A percentile compares a stretch with the other conserved stretches of the same genome.
These are phyloP conservation scores for Cyanoramphus novaezelandiae DNA, from an alignment of 2,113 vertebrate species.

Conservation along the genomic window DNA sequence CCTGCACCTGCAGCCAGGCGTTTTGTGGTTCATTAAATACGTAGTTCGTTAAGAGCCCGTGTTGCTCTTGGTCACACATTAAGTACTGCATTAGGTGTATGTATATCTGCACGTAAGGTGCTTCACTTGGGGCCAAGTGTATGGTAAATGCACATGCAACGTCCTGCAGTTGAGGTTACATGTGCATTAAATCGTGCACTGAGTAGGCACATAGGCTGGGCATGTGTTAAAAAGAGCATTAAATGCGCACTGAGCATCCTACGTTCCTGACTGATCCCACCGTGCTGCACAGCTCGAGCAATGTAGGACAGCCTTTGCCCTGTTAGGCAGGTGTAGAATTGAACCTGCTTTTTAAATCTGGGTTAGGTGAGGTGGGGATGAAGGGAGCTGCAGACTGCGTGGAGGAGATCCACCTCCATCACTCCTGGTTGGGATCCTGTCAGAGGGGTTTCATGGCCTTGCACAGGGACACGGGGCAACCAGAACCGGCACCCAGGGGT, in stretches of 20 bases:
- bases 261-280: too few relatives aligned
- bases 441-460: neutral
- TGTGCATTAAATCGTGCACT: fast-evolving
- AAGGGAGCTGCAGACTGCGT: neutral
- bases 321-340: neutral
- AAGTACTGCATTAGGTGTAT: fast-evolving
- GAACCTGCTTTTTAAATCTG: neutral
- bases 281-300: fast-evolving
- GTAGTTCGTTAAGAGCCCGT: too few relatives aligned
- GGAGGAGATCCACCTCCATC: fast-evolving
- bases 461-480: neutral
- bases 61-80: neutral
- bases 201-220: neutral
- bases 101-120: fast-evolving
- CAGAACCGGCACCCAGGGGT: neutral
- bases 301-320: too few relatives aligned
- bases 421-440: neutral
- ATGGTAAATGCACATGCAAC: fast-evolving
- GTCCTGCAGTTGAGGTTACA: fast-evolving
- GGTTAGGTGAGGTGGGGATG: neutral
- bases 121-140: neutral
- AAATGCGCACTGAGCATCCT: neutral
- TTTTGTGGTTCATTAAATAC: neutral
- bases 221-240: neutral
- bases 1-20: neutral